Percentiles rank a stretch among this genome's conserved stretches.
These are phyloP conservation scores for Metacarcinus magister DNA, from an alignment of 2,888 invertebrate species.

Conservation along the genomic window DNA sequence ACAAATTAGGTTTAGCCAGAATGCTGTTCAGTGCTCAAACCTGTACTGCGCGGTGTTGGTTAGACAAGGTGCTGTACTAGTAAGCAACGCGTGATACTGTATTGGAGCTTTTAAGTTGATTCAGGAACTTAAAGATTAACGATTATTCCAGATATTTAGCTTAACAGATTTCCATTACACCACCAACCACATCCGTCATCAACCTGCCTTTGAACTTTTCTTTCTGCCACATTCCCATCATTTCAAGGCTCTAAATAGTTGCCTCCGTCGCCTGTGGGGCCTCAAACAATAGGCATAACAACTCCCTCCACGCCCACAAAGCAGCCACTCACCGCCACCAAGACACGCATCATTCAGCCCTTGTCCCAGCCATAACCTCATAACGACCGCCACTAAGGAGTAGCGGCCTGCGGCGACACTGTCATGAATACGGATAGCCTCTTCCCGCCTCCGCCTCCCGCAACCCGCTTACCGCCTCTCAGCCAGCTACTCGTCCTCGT, in stretches of 20 bases:
- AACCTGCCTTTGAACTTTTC: neutral
- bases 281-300: slow-evolving; percentile 36
- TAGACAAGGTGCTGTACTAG: too few relatives aligned
- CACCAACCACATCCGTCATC: neutral
- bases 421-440: slow-evolving; percentile 10
- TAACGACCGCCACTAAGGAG: slow-evolving; percentile 45
- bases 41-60: neutral
- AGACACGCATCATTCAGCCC: slow-evolving; percentile 41
- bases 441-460: slow-evolving; percentile 6
- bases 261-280: neutral
- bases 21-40: too few relatives aligned
- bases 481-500: neutral
- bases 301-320: neutral
- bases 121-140: neutral
- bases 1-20: neutral
- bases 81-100: too few relatives aligned
- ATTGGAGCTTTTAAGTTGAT: neutral
- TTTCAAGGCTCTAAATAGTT: neutral
- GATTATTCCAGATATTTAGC: neutral
- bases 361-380: slow-evolving; percentile 43
- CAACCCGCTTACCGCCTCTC: neutral
- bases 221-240: neutral
- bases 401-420: slow-evolving; percentile 17
- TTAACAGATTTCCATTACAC: neutral
- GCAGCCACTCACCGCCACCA: slow-evolving; percentile 31